Percentiles rank a stretch among this genome's conserved stretches.
These are phyloP conservation scores for Calliopum simillimum DNA, from an alignment of 2,888 invertebrate genomes.

Conservation along the genomic window DNA sequence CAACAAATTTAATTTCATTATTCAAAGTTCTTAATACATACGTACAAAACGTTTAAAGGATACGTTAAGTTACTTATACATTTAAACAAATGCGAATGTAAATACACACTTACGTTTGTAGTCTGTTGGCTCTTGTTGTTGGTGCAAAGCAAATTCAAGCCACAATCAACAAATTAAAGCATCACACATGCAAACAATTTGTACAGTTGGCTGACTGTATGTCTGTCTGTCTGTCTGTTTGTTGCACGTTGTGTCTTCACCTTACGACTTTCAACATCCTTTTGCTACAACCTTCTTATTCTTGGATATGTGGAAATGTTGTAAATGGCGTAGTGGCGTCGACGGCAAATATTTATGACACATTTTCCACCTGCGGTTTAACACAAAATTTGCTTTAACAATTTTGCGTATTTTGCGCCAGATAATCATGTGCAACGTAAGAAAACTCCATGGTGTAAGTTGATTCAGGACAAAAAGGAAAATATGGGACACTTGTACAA, in stretches of 20 bases:
- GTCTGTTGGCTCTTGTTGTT: no score
- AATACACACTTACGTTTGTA: background rate
- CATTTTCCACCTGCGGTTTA: constrained; percentile 54
- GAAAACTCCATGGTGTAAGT: background rate
- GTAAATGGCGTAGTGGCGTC: constrained; percentile 25
- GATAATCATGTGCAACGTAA: constrained; percentile 13
- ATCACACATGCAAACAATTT: constrained; percentile 40
- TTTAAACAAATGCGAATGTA: background rate
- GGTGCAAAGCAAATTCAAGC: constrained; percentile 7
- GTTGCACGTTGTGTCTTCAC: background rate
- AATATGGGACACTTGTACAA: no score
- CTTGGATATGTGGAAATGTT: no score
- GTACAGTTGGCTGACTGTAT: constrained; percentile 30
- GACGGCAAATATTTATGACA: constrained; percentile 54
- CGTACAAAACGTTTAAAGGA: no score
- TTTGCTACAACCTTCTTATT: background rate
- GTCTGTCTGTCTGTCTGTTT: background rate
- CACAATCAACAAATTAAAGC: constrained; percentile 42
- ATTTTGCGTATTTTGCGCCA: constrained; percentile 34
- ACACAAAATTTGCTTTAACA: constrained; percentile 37
- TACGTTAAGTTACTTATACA: background rate
- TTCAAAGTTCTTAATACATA: background rate
- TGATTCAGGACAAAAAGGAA: background rate
- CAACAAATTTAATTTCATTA: background rate
- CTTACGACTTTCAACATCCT: background rate